Conservation (phyloP, 2,797 vertebrate species). For the Pipistrellus nathusii region DNA sequence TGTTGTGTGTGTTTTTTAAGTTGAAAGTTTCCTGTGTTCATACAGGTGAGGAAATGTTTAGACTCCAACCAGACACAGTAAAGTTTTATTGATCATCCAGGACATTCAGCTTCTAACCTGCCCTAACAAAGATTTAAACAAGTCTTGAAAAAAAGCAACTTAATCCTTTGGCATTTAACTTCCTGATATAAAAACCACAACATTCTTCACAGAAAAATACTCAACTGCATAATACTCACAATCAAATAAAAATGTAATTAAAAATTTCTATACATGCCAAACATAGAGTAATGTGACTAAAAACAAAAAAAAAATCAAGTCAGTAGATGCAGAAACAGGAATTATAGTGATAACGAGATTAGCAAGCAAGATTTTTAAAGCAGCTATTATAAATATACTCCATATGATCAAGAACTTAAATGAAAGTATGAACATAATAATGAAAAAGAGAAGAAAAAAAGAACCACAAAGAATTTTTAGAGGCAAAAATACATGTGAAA, state of each 20-base stretch:
- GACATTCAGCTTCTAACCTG: not conserved
- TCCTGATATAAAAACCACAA: not conserved
- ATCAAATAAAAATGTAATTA: not conserved
- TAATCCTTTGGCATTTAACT: not conserved
- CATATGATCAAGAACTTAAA: not conserved
- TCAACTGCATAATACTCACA: not conserved
- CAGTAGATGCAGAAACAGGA: not conserved
- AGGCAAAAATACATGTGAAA: conserved; percentile 8
- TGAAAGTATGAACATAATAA: not conserved
- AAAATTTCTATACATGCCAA: not conserved
- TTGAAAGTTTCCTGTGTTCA: not conserved
- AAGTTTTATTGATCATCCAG: not conserved
- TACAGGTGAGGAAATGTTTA: not conserved
- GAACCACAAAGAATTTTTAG: not conserved
- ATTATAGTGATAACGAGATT: not conserved
- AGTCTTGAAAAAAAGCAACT: not conserved
- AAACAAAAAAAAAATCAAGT: not conserved
- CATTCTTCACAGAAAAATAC: not conserved
- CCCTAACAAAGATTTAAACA: not conserved
- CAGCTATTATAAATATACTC: not conserved
- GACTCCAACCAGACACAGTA: not conserved
- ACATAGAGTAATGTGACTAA: not conserved
- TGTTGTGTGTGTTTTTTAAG: not conserved
- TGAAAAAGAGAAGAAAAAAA: not conserved
- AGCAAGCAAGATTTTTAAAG: not conserved